These are phyloP conservation scores for Zaprionus lineosus DNA, from an alignment of 2,888 invertebrate species.

Conservation along the genomic window DNA sequence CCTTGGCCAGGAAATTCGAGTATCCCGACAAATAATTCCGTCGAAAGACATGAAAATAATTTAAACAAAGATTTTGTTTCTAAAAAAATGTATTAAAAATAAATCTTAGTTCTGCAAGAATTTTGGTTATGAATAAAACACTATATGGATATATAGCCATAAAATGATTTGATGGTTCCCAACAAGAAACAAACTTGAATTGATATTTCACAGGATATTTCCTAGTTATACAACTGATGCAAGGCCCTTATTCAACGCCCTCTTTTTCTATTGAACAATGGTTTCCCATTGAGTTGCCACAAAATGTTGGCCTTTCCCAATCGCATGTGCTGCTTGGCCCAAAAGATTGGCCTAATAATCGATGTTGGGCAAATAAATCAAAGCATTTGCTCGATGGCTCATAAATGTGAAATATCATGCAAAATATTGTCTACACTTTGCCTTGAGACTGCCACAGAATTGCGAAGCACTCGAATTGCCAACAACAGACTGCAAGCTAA, in stretches of 20 bases:
- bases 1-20: no score
- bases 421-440: conserved; percentile 11
- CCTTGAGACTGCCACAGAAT: neutral
- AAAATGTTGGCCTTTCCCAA: neutral
- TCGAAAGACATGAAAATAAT: no score
- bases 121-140: no score
- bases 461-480: no score
- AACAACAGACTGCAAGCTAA: no score
- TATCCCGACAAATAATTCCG: no score
- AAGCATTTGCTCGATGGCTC: conserved; percentile 15
- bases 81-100: neutral
- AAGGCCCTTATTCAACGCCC: no score
- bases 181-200: neutral
- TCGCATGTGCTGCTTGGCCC: conserved; percentile 17
- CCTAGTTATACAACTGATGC: neutral
- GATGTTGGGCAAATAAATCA: conserved; percentile 29
- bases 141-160: neutral
- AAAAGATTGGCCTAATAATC: conserved; percentile 20
- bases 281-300: no score
- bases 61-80: no score
- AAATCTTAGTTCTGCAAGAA: neutral
- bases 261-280: no score
- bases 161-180: neutral
- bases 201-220: neutral
- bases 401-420: conserved; percentile 21